Conservation (phyloP, 2,797 vertebrate genomes). For the Melanotaenia pygmaea region DNA sequence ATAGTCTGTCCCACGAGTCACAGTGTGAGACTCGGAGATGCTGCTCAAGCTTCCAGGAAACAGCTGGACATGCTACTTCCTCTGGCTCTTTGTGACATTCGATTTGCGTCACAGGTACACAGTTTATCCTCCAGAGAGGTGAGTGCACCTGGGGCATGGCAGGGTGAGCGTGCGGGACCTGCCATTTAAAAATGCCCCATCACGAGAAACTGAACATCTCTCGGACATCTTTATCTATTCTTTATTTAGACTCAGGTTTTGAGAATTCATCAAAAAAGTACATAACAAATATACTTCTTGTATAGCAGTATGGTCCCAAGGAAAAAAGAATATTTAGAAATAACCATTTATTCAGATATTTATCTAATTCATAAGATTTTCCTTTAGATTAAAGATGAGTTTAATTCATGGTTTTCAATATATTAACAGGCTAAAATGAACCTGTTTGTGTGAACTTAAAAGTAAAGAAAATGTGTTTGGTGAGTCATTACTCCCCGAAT, state of each 20-base stretch:
- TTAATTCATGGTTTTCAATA: too few relatives aligned
- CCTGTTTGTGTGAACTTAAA: too few relatives aligned
- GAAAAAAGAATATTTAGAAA: not conserved
- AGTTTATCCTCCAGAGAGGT: slow-evolving; percentile 43
- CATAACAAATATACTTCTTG: not conserved
- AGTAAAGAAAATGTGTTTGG: too few relatives aligned
- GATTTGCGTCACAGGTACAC: slow-evolving; percentile 34
- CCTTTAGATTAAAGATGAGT: too few relatives aligned
- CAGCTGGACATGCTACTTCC: slow-evolving; percentile 34
- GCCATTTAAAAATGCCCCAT: slow-evolving; percentile 17
- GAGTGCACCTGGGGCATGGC: slow-evolving; percentile 49
- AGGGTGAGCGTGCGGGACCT: slow-evolving; percentile 24
- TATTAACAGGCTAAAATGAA: too few relatives aligned
- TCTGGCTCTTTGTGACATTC: slow-evolving; percentile 52
- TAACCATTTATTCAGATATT: too few relatives aligned
- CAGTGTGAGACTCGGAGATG: slow-evolving; percentile 37
- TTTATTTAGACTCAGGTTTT: not conserved
- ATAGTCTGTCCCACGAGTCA: slow-evolving; percentile 46
- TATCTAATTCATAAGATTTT: too few relatives aligned
- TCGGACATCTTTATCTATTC: not conserved
- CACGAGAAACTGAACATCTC: slow-evolving; percentile 6
- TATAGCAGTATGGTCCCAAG: not conserved
- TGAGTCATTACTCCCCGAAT: too few relatives aligned
- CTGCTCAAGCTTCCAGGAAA: slow-evolving; percentile 43
- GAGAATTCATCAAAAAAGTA: not conserved